These are phyloP conservation scores for Pseudopodoces humilis DNA, from an alignment of 2,113 vertebrate genomes.

Conservation along the genomic window DNA sequence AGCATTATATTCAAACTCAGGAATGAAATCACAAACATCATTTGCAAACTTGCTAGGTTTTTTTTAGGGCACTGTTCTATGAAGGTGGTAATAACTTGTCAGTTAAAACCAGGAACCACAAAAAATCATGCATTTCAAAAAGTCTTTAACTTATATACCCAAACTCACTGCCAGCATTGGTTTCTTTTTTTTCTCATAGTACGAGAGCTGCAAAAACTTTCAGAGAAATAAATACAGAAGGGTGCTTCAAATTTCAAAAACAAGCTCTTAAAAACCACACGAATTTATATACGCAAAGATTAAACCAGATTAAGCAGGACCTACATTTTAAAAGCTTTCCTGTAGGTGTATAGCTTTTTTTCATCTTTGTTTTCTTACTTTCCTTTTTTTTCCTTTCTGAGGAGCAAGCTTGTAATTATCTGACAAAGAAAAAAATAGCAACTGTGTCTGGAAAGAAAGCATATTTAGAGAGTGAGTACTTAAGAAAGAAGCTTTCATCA, in stretches of 20 bases:
- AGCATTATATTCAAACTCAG: not conserved
- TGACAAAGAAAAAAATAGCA: slow-evolving; percentile 31
- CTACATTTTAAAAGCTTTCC: slow-evolving; percentile 16
- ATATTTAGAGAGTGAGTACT: slow-evolving; percentile 39
- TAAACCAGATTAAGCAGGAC: slow-evolving; percentile 4
- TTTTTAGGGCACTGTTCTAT: not conserved
- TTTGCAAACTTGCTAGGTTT: not conserved
- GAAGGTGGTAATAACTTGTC: not conserved
- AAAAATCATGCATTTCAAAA: not conserved
- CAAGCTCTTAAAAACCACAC: not conserved
- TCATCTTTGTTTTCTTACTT: not conserved
- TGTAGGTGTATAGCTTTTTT: not conserved
- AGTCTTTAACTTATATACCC: slow-evolving; percentile 13
- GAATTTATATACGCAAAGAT: not conserved
- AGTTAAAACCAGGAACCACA: not conserved
- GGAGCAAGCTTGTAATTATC: slow-evolving; percentile 17
- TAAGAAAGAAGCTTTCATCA: slow-evolving; percentile 54
- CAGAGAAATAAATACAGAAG: not conserved
- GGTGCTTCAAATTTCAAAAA: slow-evolving; percentile 7
- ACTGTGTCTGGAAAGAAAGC: slow-evolving; percentile 47
- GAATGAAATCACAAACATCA: slow-evolving; percentile 37
- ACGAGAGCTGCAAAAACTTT: not conserved
- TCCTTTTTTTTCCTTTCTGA: not conserved
- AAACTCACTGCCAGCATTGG: slow-evolving; percentile 1
- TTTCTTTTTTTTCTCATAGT: not conserved